Evolutionary conservation across 2,888 invertebrate species (phyloP), one percentile per base, ranked within the genome.

Genomic region (Latrodectus hesperus): DNA sequence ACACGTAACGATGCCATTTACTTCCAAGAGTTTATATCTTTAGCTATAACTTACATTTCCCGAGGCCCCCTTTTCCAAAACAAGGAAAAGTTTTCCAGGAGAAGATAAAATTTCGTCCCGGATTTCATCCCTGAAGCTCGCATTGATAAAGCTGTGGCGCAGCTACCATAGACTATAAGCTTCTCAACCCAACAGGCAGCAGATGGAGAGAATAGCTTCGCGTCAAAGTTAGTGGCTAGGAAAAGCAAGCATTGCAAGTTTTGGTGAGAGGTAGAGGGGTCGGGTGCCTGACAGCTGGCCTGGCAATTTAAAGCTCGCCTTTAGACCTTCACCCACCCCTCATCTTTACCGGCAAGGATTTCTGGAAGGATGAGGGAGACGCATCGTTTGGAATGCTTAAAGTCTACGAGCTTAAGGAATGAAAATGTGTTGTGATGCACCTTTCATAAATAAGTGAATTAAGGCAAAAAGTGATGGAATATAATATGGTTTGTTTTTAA

Each of bases 261-360:
- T 79, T 55, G 79, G 74, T 49, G 60, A 14, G 73, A n/a, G 60
- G 60, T 12, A 11, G n/a, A 60, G 60, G 38, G 38, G 38, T 38
- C 38, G 38, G 74, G 22, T 72, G 73, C 26, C 52, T 55, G 67
- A 55, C 84, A 85, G 84, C 84, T 85, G 84, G 73, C 49, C 51
- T 53, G 60, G 84, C 67, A 79, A 85, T 85, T 85, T 85, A 85
- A 79, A 85, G 74, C 79, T 68, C 52, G 73, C 65, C 67, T 26
- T 77, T 67, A 52, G 67, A 55, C 70, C 52, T 26, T 52, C 60
- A 11, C n/a, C 70, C 78, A n/a, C 78, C 11, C 38, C 55, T 68
- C 26, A 6, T 38, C 38, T 38, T 6, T 38, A 38, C 38, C 38
- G 4, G 38, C 38, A 38, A 38, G 38, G 38, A 38, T 38, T 38